phyloP scores from a whole-genome alignment of 2,888 invertebrate species.

The Drosophila gaucha region DNA sequence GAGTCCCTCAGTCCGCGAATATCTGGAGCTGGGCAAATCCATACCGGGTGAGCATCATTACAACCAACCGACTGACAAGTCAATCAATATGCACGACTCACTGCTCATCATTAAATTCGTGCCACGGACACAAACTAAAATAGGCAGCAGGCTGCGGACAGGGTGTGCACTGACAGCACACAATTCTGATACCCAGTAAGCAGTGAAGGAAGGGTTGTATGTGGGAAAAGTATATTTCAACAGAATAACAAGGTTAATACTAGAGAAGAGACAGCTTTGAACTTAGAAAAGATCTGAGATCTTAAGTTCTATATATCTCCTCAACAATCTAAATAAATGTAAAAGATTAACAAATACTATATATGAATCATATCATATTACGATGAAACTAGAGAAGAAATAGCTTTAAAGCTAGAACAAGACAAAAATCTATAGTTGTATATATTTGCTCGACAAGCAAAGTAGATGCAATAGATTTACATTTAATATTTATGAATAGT shows the following conservation, averaged over 20 bases:
- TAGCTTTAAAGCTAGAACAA: too few relatives aligned
- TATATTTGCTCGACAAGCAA: too few relatives aligned
- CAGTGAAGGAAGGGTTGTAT: not conserved
- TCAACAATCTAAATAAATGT: too few relatives aligned
- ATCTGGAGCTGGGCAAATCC: conserved; percentile 94
- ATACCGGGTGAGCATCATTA: conserved; percentile 89
- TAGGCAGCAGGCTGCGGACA: not conserved
- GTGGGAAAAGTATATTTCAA: too few relatives aligned
- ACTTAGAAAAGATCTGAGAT: not conserved
- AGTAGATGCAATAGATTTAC: too few relatives aligned
- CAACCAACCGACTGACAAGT: conserved; percentile 26
- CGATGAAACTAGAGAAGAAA: too few relatives aligned
- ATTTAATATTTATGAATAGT: too few relatives aligned
- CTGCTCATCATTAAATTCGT: conserved; percentile 35
- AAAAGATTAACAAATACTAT: too few relatives aligned
- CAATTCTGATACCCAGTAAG: not conserved
- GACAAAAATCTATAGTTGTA: too few relatives aligned
- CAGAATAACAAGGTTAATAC: not conserved
- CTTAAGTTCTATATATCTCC: too few relatives aligned
- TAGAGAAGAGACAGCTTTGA: not conserved
- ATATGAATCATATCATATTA: too few relatives aligned
- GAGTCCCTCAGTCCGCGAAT: conserved; percentile 93
- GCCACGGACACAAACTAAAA: conserved; percentile 10
- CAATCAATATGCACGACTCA: conserved; percentile 52
- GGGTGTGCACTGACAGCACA: conserved; percentile 12